Evolutionary conservation across 2,113 vertebrate genomes (phyloP).

Genomic region (Anser brachyrhynchus): DNA sequence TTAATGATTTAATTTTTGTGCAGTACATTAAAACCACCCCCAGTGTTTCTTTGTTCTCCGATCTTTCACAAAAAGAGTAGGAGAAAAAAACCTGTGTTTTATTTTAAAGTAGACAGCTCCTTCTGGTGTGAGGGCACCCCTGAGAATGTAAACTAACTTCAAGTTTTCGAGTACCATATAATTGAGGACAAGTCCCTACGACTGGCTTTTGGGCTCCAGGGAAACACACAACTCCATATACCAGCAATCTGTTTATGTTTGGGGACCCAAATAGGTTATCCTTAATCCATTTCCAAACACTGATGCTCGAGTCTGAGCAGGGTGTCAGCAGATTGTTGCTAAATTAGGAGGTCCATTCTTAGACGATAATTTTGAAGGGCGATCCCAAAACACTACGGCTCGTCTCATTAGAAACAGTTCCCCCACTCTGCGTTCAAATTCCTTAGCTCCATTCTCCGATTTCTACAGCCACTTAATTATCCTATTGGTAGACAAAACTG

Average conservation of each 20-base stretch:
- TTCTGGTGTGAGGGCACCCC: background rate
- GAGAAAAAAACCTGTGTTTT: rapidly evolving
- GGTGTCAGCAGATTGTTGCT: background rate
- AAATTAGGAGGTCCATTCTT: background rate
- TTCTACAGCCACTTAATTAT: background rate
- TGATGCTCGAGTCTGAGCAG: background rate
- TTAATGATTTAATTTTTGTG: background rate
- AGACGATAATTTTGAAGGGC: background rate
- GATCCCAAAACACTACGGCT: background rate
- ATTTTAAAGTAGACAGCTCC: background rate
- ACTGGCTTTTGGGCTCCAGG: background rate
- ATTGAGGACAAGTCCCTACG: background rate
- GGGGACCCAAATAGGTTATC: background rate
- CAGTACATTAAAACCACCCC: background rate
- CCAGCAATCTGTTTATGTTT: background rate
- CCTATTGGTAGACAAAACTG: background rate
- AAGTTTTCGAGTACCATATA: background rate
- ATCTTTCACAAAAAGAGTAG: background rate
- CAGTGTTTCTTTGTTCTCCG: background rate
- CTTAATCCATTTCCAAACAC: background rate
- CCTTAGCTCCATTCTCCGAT: background rate
- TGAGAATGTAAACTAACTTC: background rate
- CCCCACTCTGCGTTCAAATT: background rate
- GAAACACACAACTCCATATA: background rate
- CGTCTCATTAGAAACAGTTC: background rate